phyloP scores from a whole-genome alignment of 2,888 invertebrate species.

The Itoplectis maculator region DNA sequence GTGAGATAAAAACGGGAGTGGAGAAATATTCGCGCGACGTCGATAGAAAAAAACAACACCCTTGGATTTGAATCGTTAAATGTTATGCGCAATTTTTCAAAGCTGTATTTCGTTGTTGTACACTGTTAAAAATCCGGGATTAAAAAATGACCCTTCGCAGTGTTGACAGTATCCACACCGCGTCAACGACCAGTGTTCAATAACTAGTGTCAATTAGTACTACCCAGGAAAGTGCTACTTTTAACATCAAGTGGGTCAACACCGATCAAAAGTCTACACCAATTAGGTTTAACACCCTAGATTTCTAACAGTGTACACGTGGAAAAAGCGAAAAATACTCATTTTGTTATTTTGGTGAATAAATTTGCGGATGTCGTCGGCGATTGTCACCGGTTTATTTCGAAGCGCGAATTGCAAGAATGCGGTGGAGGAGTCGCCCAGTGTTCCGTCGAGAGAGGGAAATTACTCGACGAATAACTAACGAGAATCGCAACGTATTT shows the following conservation, averaged over 20 bases:
- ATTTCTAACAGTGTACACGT: too few relatives aligned
- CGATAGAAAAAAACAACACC: too few relatives aligned
- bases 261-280: too few relatives aligned
- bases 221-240: too few relatives aligned
- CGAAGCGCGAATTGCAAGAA: slow-evolving; percentile 14
- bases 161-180: too few relatives aligned
- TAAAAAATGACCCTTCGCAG: too few relatives aligned
- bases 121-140: too few relatives aligned
- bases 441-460: slow-evolving; percentile 21
- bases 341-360: slow-evolving; percentile 13
- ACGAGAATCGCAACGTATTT: slow-evolving; percentile 50
- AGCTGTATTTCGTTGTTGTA: too few relatives aligned
- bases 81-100: neutral
- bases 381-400: slow-evolving; percentile 16
- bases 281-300: too few relatives aligned
- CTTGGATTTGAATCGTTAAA: neutral
- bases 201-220: too few relatives aligned
- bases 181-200: too few relatives aligned
- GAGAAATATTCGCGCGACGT: neutral
- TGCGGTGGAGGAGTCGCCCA: neutral
- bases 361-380: slow-evolving; percentile 18
- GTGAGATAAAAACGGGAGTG: neutral
- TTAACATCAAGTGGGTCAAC: too few relatives aligned
- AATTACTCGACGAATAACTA: slow-evolving; percentile 59
- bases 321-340: slow-evolving; percentile 12